Base-by-base conservation (phyloP, 2,888 invertebrate genomes). In the Athrips mouffetella region DNA sequence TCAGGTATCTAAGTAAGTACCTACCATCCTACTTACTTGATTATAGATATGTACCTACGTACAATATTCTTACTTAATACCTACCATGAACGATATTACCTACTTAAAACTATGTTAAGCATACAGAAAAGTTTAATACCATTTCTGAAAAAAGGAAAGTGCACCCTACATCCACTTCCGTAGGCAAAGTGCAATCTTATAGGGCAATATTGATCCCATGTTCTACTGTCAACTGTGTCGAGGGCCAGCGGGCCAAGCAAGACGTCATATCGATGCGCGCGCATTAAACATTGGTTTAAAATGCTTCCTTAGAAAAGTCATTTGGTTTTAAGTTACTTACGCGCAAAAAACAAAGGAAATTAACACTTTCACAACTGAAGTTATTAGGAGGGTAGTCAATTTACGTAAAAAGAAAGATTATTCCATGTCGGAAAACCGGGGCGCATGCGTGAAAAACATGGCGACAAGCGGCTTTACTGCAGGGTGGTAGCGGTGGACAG, bases 381-480 rank as follows among this genome's bases (percentile, higher is more conserved):
- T 35, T 5, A 15, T 10, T 18, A 18, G 35, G n/a, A 35, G 18
- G 16, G 15, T 3, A 13, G 33, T 33, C 13, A 13, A 8, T 13
- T 33, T 10, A 27, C 3, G 27, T 27, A 4, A 27, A 37, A 7
- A 35, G 60, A 86, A 82, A 79, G 80, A 85, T 84, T 84, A 73
- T 74, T 68, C 68, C 65, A 60, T 60, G 62, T 59, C 62, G 59
- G 69, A 68, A 70, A 73, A 66, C 68, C 59, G 58, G 47, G 48
- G 76, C 87, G 87, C 87, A 86, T 84, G 87, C 87, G 87, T 69
- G 73, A 60, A 76, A 78, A 83, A 81, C 62, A 85, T 86, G 84
- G 84, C 84, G 70, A 63, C 63, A 56, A 59, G 56, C 67, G 68
- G 73, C 73, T 76, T 78, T 71, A 71, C 72, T 79, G 80, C 80